A percentile compares a stretch with the other conserved stretches of the same genome.
Conservation (phyloP, 37 sponge, comb jelly and placozoan genomes). For the Tethya wilhelma region DNA sequence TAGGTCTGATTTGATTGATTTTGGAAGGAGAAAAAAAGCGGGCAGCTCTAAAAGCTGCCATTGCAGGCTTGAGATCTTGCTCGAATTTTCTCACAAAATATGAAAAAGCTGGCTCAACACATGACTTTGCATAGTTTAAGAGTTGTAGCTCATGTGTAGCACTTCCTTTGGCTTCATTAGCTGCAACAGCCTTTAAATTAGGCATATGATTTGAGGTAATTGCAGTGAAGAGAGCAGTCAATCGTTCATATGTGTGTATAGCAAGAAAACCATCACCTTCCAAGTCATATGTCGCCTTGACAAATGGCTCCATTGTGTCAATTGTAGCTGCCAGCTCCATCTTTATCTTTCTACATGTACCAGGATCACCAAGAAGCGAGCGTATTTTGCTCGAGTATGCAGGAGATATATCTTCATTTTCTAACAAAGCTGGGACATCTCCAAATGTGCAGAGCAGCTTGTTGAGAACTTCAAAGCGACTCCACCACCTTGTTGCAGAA, state of each 20-base stretch:
- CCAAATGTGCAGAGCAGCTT: constrained; percentile 52
- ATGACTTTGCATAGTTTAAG: background rate
- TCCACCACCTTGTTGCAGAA: constrained; percentile 61
- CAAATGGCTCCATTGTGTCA: constrained; percentile 52
- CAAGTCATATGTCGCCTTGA: constrained; percentile 37
- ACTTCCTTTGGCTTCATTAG: background rate
- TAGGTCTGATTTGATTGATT: background rate
- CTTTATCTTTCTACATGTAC: constrained; percentile 5
- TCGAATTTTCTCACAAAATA: constrained; percentile 4
- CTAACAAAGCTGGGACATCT: constrained; percentile 43
- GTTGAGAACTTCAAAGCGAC: constrained; percentile 35
- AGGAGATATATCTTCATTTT: constrained; percentile 42
- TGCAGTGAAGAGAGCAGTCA: background rate
- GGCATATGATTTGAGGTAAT: background rate
- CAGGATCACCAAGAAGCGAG: constrained; percentile 7
- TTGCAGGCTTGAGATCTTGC: constrained; percentile 4
- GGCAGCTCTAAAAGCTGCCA: constrained; percentile 39
- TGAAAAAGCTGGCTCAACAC: constrained; percentile 12
- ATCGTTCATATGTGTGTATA: constrained; percentile 31
- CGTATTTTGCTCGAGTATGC: constrained; percentile 37
- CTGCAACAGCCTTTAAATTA: constrained; percentile 10
- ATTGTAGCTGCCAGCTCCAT: constrained; percentile 46
- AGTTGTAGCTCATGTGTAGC: background rate
- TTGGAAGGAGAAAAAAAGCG: constrained; percentile 17
- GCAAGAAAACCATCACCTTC: constrained; percentile 47